Percentiles rank a stretch among this genome's conserved stretches.
These are phyloP conservation scores for Butorides virescens DNA, from an alignment of 2,113 vertebrate species.

Conservation along the genomic window DNA sequence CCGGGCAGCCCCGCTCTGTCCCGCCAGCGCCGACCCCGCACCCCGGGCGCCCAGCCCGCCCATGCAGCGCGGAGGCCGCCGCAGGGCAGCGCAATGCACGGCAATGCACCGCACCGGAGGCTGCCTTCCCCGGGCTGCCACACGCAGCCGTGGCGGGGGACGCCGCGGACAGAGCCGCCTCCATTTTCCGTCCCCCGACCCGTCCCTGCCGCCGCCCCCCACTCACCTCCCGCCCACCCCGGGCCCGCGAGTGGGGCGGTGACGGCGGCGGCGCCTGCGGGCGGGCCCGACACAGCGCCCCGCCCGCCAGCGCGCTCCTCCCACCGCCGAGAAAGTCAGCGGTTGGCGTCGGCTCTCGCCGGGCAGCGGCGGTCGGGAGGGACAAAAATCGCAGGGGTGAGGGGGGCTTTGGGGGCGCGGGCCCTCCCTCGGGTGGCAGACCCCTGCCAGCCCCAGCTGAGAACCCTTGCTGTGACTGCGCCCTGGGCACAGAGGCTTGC, in stretches of 20 bases:
- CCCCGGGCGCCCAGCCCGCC: neutral
- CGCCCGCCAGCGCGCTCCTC: neutral
- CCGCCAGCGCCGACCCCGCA: neutral
- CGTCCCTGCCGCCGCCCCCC: neutral
- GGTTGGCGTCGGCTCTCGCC: neutral
- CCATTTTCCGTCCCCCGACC: neutral
- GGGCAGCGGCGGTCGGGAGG: neutral
- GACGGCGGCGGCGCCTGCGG: neutral
- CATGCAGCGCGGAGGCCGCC: neutral
- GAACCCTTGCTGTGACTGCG: neutral
- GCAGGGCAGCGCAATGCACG: too few relatives aligned
- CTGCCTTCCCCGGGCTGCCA: neutral
- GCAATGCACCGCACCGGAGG: too few relatives aligned
- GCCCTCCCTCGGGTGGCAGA: too few relatives aligned
- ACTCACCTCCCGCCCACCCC: neutral
- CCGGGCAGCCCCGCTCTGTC: neutral
- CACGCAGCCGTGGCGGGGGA: neutral
- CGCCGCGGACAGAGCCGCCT: neutral
- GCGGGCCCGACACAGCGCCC: neutral
- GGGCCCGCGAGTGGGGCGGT: neutral
- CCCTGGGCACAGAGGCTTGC: neutral
- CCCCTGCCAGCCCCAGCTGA: neutral
- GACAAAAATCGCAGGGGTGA: fast-evolving
- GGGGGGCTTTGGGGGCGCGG: neutral
- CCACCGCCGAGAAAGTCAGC: neutral